A percentile compares a stretch with the other conserved stretches of the same genome.
phyloP scores from a whole-genome alignment of 2,113 vertebrate species.

The Taxidea taxus region DNA sequence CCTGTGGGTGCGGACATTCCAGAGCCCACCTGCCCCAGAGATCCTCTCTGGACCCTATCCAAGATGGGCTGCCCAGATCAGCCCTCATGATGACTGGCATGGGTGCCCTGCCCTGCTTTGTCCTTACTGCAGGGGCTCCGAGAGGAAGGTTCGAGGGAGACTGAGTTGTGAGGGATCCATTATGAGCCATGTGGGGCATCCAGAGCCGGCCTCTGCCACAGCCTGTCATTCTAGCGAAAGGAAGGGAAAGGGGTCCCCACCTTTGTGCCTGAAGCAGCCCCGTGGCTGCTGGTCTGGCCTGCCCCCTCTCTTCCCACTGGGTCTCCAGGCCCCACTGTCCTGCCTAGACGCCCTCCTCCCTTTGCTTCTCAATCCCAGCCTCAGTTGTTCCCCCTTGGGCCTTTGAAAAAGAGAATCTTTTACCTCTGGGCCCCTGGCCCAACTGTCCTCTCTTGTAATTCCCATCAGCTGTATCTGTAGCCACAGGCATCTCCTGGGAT shows the following conservation, averaged over 20 bases:
- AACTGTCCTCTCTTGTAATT: background rate
- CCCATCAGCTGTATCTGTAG: background rate
- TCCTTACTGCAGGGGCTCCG: background rate
- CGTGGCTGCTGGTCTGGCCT: background rate
- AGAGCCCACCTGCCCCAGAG: conserved; percentile 51
- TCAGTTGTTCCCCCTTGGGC: background rate
- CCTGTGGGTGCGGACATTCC: background rate
- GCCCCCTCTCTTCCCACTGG: background rate
- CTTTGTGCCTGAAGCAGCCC: too few species aligned
- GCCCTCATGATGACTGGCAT: background rate
- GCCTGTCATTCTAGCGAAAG: background rate
- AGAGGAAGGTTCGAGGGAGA: background rate
- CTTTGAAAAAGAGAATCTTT: background rate
- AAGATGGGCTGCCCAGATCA: background rate
- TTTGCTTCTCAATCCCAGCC: background rate
- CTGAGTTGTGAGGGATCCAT: background rate
- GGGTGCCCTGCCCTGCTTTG: background rate
- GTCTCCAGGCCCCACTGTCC: background rate
- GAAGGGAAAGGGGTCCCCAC: background rate
- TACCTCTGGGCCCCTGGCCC: background rate
- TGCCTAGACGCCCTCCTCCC: background rate
- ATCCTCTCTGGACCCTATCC: background rate
- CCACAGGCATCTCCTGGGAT: background rate
- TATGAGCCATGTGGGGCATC: background rate
- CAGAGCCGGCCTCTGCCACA: background rate